Base-by-base conservation (phyloP, 1,140 invertebrate genomes). In the Anoplolepis gracilipes region DNA sequence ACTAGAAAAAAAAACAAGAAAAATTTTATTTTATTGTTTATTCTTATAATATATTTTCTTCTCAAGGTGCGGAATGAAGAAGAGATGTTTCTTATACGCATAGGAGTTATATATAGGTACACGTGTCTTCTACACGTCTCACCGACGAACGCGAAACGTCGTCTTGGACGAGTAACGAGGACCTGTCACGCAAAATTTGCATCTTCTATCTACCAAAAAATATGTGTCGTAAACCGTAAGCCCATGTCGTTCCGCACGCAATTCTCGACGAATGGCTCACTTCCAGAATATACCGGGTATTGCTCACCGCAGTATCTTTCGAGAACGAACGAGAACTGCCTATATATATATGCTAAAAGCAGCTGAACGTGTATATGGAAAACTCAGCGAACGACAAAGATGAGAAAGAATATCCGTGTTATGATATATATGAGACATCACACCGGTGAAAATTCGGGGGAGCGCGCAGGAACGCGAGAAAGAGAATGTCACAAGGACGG, bases 211-310 rank as follows among this genome's bases (percentile, higher is more conserved):
- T 7, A 11, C 30, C 39, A 62, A 62, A 77, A n/a, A 77, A 64
- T 62, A 59, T 36, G 16, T 19, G 22, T 49, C 39, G 22, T 19
- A 57, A 39, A 33, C n/a, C 16, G 55, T 22, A 39, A 39, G 33
- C 10, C 25, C n/a, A 22, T 65, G 57, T 65, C 75, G 22, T 67
- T 79, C 33, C 28, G 46, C 30, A 49, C 28, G 22, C 33, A 69
- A 16, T 57, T 79, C 16, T 6, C 46, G 19, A 0, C 25, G 16
- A 42, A 61, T 33, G 25, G 6, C 7, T 16, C 46, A 16, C 25
- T 39, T 28, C 16, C 22, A 1, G 46, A 25, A 22, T 19, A 28
- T 69, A n/a, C 16, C 42, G 46, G 39, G 25, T 42, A 49, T 1
- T 8, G 6, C 33, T 28, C 13, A 69, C 42, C 19, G n/a, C n/a